phyloP scores from a whole-genome alignment of 2,888 invertebrate species.

The Yponomeuta cagnagella region DNA sequence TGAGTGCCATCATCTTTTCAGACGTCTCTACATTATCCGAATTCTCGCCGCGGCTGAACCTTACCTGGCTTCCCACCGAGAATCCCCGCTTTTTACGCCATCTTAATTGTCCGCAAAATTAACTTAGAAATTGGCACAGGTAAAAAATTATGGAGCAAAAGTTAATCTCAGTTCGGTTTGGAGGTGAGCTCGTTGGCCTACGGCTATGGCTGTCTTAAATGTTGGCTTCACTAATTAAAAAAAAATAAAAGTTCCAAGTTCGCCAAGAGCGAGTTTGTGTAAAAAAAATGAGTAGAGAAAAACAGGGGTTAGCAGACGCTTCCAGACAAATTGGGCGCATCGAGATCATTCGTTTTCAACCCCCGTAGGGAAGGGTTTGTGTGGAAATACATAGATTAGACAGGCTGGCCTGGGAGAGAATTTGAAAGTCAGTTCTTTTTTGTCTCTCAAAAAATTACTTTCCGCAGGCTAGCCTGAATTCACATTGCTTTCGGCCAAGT shows the following conservation, averaged over 20 bases:
- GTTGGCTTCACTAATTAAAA: neutral
- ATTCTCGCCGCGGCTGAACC: neutral
- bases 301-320: neutral
- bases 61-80: neutral
- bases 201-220: neutral
- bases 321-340: slow-evolving; percentile 2
- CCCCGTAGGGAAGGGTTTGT: neutral
- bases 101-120: slow-evolving; percentile 10
- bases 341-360: neutral
- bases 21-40: slow-evolving; percentile 7
- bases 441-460: neutral
- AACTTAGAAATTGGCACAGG: neutral
- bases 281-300: neutral
- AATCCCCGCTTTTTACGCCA: neutral
- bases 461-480: neutral
- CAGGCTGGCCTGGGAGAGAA: neutral
- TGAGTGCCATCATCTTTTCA: slow-evolving; percentile 9
- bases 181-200: neutral
- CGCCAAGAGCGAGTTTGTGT: neutral
- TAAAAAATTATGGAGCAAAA: slow-evolving; percentile 2
- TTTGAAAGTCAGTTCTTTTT: neutral
- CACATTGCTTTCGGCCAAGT: neutral
- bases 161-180: neutral
- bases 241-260: neutral
- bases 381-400: neutral